A percentile compares a stretch with the other conserved stretches of the same genome.
Conservation (phyloP, 2,888 invertebrate genomes). For the Ectropis crepuscularia region DNA sequence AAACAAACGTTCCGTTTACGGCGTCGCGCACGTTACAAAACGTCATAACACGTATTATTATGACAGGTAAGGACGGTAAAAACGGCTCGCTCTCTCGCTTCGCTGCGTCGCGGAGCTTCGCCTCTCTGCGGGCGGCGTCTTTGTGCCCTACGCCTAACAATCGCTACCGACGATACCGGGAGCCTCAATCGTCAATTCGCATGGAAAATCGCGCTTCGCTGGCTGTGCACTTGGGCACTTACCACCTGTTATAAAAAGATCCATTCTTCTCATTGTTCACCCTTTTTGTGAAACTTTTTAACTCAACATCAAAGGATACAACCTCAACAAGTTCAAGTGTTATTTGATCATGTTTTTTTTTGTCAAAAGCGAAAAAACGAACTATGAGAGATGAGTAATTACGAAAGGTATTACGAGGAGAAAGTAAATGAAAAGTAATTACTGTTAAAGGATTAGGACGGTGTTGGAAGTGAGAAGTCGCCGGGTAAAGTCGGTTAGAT, state of each 20-base stretch:
- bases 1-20: conserved; percentile 55
- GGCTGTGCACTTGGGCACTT: conserved; percentile 77
- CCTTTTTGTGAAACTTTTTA: conserved; percentile 68
- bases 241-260: conserved; percentile 77
- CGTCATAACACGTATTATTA: conserved; percentile 67
- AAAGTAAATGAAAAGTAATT: conserved; percentile 54
- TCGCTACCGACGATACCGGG: conserved; percentile 57
- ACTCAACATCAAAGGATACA: conserved; percentile 48
- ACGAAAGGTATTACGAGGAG: conserved; percentile 56
- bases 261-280: conserved; percentile 54
- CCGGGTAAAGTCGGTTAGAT: conserved; percentile 27
- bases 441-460: conserved; percentile 60
- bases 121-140: conserved; percentile 60
- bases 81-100: conserved; percentile 56
- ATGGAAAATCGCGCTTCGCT: conserved; percentile 66
- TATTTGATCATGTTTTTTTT: conserved; percentile 3
- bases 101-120: conserved; percentile 46
- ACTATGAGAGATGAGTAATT: conserved; percentile 56
- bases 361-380: neutral
- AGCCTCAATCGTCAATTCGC: conserved; percentile 62
- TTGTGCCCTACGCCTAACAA: conserved; percentile 63
- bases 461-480: conserved; percentile 53
- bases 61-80: conserved; percentile 62
- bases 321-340: conserved; percentile 16
- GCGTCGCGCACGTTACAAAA: conserved; percentile 56